phyloP scores from a whole-genome alignment of 2,888 invertebrate species.

The Hemaris fuciformis region DNA sequence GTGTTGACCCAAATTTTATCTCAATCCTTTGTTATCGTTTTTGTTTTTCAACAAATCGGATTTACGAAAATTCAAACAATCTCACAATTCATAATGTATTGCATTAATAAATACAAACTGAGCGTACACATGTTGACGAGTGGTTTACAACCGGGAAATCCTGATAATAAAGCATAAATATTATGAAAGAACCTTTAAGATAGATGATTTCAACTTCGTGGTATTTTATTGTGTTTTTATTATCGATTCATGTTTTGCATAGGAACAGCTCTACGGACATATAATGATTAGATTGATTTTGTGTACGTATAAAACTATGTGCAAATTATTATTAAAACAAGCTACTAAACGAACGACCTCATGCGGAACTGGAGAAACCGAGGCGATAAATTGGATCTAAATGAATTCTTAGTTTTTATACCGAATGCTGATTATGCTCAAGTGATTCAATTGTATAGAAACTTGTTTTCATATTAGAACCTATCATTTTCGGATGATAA shows the following conservation, averaged over 20 bases:
- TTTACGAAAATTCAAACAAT: not conserved
- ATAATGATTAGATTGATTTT: too few species aligned
- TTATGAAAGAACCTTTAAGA: not conserved
- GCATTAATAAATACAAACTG: not conserved
- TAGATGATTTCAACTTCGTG: not conserved
- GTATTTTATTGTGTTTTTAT: not conserved
- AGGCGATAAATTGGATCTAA: constrained; percentile 11
- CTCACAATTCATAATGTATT: not conserved
- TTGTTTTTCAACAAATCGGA: not conserved
- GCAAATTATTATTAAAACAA: not conserved
- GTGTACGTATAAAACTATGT: too few species aligned
- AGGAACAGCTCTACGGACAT: too few species aligned
- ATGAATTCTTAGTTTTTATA: constrained; percentile 15
- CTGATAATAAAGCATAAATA: not conserved
- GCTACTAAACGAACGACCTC: constrained; percentile 7
- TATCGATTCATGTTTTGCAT: too few species aligned
- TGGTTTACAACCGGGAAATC: not conserved
- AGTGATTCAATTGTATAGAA: not conserved
- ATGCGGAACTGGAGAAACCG: constrained; percentile 15
- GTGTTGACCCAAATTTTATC: constrained; percentile 2
- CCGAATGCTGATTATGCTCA: not conserved
- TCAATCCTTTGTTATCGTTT: not conserved
- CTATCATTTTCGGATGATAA: not conserved
- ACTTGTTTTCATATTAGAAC: not conserved
- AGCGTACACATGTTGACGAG: not conserved